Percentiles rank a stretch among this genome's conserved stretches.
phyloP scores from a whole-genome alignment of 2,113 vertebrate species.

The Megaceryle torquata region DNA sequence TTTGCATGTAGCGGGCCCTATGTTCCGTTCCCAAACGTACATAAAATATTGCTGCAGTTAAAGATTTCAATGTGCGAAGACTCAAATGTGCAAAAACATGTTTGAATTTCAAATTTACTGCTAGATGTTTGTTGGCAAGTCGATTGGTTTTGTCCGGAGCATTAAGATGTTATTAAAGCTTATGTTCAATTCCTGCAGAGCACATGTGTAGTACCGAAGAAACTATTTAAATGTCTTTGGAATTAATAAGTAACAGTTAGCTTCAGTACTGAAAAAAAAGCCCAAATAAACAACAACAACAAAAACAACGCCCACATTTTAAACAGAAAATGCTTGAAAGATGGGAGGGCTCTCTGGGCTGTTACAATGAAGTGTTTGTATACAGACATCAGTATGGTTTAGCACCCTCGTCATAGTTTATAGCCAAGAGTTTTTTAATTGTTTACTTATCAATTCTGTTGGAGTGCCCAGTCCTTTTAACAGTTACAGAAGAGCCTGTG shows the following conservation, averaged over 20 bases:
- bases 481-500: neutral
- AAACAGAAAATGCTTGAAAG: neutral
- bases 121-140: neutral
- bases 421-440: neutral
- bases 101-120: neutral
- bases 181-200: neutral
- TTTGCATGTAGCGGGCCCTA: neutral
- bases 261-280: neutral
- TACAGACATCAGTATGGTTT: neutral
- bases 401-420: neutral
- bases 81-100: neutral
- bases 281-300: neutral
- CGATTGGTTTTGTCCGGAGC: neutral
- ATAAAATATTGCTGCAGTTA: neutral
- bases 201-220: no score
- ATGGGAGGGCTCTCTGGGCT: neutral
- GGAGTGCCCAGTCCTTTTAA: neutral
- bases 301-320: neutral
- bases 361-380: neutral
- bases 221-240: neutral
- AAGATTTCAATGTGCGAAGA: neutral
- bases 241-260: neutral
- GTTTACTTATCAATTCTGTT: neutral
- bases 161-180: neutral
- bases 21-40: neutral